Evolutionary conservation across 1,140 invertebrate species (phyloP).

Genomic region (Rhopalosiphum maidis): DNA sequence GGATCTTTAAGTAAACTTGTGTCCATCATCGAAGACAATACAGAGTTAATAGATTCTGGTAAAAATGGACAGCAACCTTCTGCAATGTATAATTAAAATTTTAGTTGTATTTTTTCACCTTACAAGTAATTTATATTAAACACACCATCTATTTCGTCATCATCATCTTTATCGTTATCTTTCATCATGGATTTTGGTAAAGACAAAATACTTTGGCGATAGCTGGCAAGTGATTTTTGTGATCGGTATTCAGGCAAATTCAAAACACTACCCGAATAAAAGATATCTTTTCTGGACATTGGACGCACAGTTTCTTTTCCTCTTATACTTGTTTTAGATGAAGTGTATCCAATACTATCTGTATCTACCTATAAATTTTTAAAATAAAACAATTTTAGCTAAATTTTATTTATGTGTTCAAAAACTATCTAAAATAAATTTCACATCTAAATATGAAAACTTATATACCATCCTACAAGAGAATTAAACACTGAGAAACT

Average conservation of each 20-base stretch:
- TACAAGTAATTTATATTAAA: background rate
- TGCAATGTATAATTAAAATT: background rate
- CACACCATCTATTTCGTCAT: slow-evolving; percentile 62
- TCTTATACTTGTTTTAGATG: slow-evolving; percentile 68
- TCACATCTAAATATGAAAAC: background rate
- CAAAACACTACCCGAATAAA: slow-evolving; percentile 93
- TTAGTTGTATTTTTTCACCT: background rate
- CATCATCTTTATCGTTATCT: slow-evolving; percentile 62
- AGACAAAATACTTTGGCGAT: slow-evolving; percentile 83
- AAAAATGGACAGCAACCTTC: slow-evolving; percentile 70
- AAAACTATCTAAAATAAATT: background rate
- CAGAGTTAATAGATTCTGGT: slow-evolving; percentile 80
- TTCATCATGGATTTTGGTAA: slow-evolving; percentile 66
- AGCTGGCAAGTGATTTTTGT: slow-evolving; percentile 88
- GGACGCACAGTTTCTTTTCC: slow-evolving; percentile 79
- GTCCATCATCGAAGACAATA: slow-evolving; percentile 92
- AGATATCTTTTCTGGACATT: slow-evolving; percentile 95
- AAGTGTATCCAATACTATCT: slow-evolving; percentile 63
- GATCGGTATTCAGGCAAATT: slow-evolving; percentile 92
- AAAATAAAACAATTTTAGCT: background rate
- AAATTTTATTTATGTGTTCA: background rate
- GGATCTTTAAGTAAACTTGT: slow-evolving; percentile 87
- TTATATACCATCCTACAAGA: background rate
- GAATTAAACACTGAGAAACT: background rate
- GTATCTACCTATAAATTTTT: slow-evolving; percentile 56